Percentiles rank a stretch among this genome's conserved stretches.
phyloP scores from a whole-genome alignment of 2,113 vertebrate genomes.

The Malaclemys terrapin region DNA sequence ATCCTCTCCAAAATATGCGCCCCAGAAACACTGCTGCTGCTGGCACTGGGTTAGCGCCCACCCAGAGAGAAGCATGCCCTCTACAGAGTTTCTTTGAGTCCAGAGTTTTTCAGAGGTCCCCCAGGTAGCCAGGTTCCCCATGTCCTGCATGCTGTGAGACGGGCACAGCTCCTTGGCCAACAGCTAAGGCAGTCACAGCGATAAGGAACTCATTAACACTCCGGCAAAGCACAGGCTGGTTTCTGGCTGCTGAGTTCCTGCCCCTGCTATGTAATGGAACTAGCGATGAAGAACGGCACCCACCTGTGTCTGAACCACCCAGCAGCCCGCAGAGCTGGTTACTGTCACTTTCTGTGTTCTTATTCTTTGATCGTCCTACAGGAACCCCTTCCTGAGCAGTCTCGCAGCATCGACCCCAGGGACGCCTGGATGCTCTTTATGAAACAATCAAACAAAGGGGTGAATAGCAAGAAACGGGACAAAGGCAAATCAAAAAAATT shows the following conservation, averaged over 20 bases:
- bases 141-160: background rate
- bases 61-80: background rate
- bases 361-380: background rate
- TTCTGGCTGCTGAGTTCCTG: background rate
- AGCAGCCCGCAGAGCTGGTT: background rate
- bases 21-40: too few species aligned
- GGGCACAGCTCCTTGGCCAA: too few species aligned
- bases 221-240: background rate
- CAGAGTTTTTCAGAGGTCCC: too few species aligned
- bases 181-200: background rate
- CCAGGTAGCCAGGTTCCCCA: background rate
- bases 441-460: conserved; percentile 56
- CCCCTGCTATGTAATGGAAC: background rate
- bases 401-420: background rate
- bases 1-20: too few species aligned
- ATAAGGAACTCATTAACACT: too few species aligned
- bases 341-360: too few species aligned
- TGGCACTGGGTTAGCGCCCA: background rate
- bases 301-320: background rate
- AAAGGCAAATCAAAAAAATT: conserved; percentile 9
- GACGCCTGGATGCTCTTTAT: conserved; percentile 75
- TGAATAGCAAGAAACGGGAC: conserved; percentile 36
- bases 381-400: background rate
- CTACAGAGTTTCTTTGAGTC: background rate
- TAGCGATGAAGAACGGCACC: background rate